These are phyloP conservation scores for Serranus cabrilla DNA, from an alignment of 2,797 vertebrate genomes.

Conservation along the genomic window DNA sequence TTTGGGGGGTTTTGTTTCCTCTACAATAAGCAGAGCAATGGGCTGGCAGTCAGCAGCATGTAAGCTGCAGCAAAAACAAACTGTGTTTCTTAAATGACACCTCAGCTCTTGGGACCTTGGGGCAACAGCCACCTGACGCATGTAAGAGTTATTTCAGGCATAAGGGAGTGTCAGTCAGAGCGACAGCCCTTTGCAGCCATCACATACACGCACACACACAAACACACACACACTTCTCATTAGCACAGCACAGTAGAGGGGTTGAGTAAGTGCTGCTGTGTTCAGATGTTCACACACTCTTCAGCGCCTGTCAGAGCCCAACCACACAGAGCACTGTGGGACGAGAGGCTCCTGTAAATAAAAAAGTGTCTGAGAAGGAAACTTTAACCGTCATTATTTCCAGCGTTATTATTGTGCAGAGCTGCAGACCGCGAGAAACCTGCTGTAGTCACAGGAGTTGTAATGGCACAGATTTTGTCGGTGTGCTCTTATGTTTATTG, in stretches of 20 bases:
- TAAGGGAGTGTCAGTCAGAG: constrained; percentile 74
- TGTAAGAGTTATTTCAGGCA: constrained; percentile 78
- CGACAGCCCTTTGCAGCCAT: constrained; percentile 62
- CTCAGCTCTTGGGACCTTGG: constrained; percentile 66
- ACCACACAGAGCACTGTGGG: constrained; percentile 43
- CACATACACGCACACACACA: constrained; percentile 26
- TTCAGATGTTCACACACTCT: constrained; percentile 69
- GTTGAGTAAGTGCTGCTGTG: constrained; percentile 67
- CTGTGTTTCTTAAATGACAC: constrained; percentile 76
- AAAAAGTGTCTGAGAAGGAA: constrained; percentile 44
- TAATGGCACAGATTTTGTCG: constrained; percentile 18
- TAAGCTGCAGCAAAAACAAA: constrained; percentile 60
- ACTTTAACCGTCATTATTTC: constrained; percentile 54
- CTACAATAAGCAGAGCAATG: constrained; percentile 21
- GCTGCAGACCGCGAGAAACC: constrained; percentile 21
- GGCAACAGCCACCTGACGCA: constrained; percentile 76
- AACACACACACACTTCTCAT: constrained; percentile 65
- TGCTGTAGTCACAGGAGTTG: not conserved
- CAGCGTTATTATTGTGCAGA: constrained; percentile 4
- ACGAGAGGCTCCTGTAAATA: constrained; percentile 39
- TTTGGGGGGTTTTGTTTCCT: constrained; percentile 38
- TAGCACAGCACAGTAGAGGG: constrained; percentile 71
- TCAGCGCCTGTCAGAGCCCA: constrained; percentile 61
- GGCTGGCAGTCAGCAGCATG: constrained; percentile 54
- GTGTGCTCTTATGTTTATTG: constrained; percentile 26